phyloP scores from a whole-genome alignment of 1,140 invertebrate species.

The Asobara japonica region DNA sequence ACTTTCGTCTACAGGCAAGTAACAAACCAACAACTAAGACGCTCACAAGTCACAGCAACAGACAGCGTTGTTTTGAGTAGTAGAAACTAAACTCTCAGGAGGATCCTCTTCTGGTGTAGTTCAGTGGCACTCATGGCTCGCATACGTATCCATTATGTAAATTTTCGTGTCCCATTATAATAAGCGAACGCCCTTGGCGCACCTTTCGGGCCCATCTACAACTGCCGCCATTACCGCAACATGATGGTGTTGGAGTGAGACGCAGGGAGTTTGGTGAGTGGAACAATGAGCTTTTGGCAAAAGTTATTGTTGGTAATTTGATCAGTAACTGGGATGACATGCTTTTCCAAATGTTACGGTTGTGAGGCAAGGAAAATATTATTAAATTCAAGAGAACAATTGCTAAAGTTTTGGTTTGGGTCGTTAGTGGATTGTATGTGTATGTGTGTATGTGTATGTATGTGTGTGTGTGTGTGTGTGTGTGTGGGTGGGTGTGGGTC shows the following conservation, averaged over 20 bases:
- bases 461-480: too few relatives aligned
- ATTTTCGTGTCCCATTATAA: slow-evolving; percentile 63
- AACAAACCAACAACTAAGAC: slow-evolving; percentile 64
- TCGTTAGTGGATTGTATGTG: too few relatives aligned
- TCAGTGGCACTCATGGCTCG: slow-evolving; percentile 50
- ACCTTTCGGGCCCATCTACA: slow-evolving; percentile 32
- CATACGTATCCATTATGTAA: slow-evolving; percentile 66
- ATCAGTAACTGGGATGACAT: slow-evolving; percentile 18
- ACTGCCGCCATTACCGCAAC: slow-evolving; percentile 39
- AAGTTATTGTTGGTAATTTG: not conserved
- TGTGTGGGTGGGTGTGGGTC: too few relatives aligned
- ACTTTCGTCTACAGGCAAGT: slow-evolving; percentile 55
- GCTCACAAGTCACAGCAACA: slow-evolving; percentile 28
- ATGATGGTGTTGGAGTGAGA: slow-evolving; percentile 21
- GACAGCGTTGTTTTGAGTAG: slow-evolving; percentile 22
- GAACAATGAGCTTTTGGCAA: slow-evolving; percentile 1
- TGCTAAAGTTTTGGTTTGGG: too few relatives aligned
- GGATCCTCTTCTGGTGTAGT: slow-evolving; percentile 15
- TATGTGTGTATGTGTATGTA: too few relatives aligned
- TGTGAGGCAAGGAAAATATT: too few relatives aligned
- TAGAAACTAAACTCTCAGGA: slow-evolving; percentile 38
- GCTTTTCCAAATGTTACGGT: not conserved
- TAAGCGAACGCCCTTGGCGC: slow-evolving; percentile 55
- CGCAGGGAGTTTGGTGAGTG: not conserved
- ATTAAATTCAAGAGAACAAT: too few relatives aligned